Conservation (phyloP, 1,140 invertebrate genomes). For the Heliconius congener region DNA sequence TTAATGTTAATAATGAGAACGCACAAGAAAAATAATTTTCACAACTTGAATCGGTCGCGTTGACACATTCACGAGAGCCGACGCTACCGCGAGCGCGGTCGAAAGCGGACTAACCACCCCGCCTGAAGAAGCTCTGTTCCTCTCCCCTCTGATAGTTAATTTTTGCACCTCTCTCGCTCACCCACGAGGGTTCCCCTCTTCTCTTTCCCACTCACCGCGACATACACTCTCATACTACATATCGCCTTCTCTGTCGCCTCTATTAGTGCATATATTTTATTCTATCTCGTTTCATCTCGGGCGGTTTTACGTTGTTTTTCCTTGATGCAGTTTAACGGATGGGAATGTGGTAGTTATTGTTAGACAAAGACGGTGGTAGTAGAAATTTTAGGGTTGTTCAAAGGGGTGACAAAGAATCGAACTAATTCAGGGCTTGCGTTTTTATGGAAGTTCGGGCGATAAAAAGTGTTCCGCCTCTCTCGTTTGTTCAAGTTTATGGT, state of each 20-base stretch:
- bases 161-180: conserved; percentile 68
- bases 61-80: conserved; percentile 47
- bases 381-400: conserved; percentile 80
- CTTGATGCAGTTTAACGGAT: conserved; percentile 81
- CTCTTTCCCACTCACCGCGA: conserved; percentile 64
- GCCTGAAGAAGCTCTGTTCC: conserved; percentile 77
- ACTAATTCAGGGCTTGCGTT: conserved; percentile 80
- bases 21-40: conserved; percentile 65
- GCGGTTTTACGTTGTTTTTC: conserved; percentile 79
- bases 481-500: conserved; percentile 80
- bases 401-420: conserved; percentile 81
- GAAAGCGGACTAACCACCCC: conserved; percentile 79
- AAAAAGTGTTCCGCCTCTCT: conserved; percentile 80
- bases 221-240: conserved; percentile 70
- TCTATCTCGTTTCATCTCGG: conserved; percentile 81
- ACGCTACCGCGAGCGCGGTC: conserved; percentile 68
- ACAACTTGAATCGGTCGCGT: conserved; percentile 71
- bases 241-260: conserved; percentile 74
- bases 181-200: conserved; percentile 61
- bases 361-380: conserved; percentile 80
- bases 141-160: conserved; percentile 79
- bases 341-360: conserved; percentile 79
- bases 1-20: conserved; percentile 46
- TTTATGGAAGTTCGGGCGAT: conserved; percentile 77
- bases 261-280: conserved; percentile 81